These are phyloP conservation scores for Tetramorium bicarinatum DNA, from an alignment of 2,888 invertebrate species.

Conservation along the genomic window DNA sequence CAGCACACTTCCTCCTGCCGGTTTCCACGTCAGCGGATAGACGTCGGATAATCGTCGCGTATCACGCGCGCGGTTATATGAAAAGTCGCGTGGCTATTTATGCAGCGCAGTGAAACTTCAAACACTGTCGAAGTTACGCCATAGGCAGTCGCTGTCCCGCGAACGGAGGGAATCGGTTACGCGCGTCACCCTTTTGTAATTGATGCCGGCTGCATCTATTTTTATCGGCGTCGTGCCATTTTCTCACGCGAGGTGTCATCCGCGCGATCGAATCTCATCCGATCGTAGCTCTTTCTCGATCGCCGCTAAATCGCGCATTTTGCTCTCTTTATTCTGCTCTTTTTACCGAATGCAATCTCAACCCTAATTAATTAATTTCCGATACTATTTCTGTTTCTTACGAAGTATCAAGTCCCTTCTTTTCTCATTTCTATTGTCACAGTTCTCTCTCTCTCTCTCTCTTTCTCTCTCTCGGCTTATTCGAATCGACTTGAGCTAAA, in stretches of 20 bases:
- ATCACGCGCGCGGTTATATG: constrained; percentile 29
- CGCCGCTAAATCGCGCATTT: not conserved
- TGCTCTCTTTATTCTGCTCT: not conserved
- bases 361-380: not conserved
- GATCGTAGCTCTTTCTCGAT: not conserved
- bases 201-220: constrained; percentile 34
- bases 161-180: constrained; percentile 36
- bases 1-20: constrained; percentile 39
- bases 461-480: not conserved
- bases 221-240: constrained; percentile 19
- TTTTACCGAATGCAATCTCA: not conserved
- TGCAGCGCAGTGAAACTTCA: constrained; percentile 33
- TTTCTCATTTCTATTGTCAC: not conserved
- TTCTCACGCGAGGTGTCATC: not conserved
- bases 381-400: not conserved
- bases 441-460: not conserved
- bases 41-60: constrained; percentile 6
- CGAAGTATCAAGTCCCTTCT: not conserved
- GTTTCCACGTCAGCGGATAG: constrained; percentile 50
- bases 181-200: constrained; percentile 49
- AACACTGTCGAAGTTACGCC: constrained; percentile 41
- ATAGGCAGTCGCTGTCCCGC: constrained; percentile 22
- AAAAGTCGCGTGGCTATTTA: constrained; percentile 54
- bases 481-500: constrained; percentile 1
- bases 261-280: not conserved